Conservation (phyloP, 1,140 invertebrate genomes). For the Drosophila takahashii region DNA sequence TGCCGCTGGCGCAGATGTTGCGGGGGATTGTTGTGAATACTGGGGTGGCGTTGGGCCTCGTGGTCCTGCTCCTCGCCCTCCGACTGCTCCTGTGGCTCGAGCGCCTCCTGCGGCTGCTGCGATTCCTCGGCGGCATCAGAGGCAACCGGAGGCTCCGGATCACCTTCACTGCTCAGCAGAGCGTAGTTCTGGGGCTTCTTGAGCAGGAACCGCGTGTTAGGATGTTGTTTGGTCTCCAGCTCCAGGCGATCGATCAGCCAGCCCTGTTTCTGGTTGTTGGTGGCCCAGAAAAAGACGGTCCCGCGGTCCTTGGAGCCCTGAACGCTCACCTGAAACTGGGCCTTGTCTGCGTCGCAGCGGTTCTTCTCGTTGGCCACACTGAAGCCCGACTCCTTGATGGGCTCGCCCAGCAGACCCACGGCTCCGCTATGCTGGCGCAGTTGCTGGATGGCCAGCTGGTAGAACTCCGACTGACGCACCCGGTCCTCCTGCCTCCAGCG, state of each 20-base stretch:
- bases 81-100: neutral
- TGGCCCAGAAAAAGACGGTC: constrained; percentile 67
- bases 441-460: constrained; percentile 86
- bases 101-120: neutral
- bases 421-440: constrained; percentile 86
- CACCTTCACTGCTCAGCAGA: constrained; percentile 2
- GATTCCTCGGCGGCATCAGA: neutral
- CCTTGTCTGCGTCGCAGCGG: constrained; percentile 85
- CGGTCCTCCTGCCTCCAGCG: constrained; percentile 82
- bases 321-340: constrained; percentile 86
- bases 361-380: constrained; percentile 86
- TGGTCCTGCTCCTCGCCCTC: neutral
- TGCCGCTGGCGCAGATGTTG: constrained; percentile 13
- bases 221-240: constrained; percentile 60
- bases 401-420: constrained; percentile 87
- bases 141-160: neutral
- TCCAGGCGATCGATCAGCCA: constrained; percentile 67
- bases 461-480: constrained; percentile 85
- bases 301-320: constrained; percentile 85
- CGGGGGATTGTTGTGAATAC: constrained; percentile 17
- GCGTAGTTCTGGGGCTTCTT: constrained; percentile 32
- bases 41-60: neutral
- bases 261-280: constrained; percentile 40
- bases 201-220: constrained; percentile 63
- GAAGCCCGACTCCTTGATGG: constrained; percentile 87